Evolutionary conservation across 2,888 invertebrate species (phyloP).

Genomic region (Penaeus monodon): DNA sequence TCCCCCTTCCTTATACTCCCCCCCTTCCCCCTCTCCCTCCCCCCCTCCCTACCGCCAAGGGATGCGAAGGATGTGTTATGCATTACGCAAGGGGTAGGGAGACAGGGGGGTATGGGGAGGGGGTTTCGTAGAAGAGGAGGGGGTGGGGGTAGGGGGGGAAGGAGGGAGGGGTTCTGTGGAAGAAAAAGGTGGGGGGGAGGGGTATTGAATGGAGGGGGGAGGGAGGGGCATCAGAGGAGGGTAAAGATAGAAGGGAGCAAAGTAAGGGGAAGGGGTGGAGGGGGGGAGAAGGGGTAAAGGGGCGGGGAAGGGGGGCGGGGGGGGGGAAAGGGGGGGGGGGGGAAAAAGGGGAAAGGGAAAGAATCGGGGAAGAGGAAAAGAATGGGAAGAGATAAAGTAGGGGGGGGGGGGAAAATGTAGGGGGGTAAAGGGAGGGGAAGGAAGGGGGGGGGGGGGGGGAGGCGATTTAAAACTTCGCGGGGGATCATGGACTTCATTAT

Average conservation of each 20-base stretch:
- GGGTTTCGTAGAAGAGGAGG: too few relatives aligned
- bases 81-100: not conserved
- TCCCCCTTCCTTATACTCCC: accelerated
- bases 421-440: not conserved
- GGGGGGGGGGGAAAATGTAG: not conserved
- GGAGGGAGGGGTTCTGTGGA: not conserved
- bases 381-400: not conserved
- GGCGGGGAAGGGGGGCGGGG: not conserved
- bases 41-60: too few relatives aligned
- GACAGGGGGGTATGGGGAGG: too few relatives aligned
- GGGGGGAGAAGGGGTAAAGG: not conserved
- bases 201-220: not conserved
- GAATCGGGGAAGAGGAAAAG: not conserved
- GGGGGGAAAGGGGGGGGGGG: not conserved
- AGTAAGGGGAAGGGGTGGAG: not conserved
- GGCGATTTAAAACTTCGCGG: too few relatives aligned
- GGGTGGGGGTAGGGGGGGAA: not conserved
- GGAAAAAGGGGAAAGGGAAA: not conserved
- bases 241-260: not conserved
- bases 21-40: too few relatives aligned
- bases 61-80: too few relatives aligned
- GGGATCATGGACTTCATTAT: too few relatives aligned
- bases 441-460: not conserved
- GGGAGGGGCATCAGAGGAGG: not conserved
- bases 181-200: not conserved